Conservation (phyloP, 2,888 invertebrate species). For the Eupithecia centaureata region DNA sequence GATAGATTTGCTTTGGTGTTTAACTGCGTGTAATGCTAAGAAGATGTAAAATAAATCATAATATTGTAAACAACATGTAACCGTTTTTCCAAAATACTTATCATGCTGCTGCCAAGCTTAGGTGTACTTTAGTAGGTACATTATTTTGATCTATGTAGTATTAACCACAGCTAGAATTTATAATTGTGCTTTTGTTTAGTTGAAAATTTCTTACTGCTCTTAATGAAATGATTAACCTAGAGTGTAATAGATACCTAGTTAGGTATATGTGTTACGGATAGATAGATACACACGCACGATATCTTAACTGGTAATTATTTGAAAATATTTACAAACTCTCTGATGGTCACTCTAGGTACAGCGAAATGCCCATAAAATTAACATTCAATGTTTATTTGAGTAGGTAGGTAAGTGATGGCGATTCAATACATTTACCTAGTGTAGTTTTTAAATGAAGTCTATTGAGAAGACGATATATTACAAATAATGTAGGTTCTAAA, state of each 20-base stretch:
- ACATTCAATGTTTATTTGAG: slow-evolving; percentile 11
- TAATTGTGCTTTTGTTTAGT: background rate
- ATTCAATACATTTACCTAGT: background rate
- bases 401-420: background rate
- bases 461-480: background rate
- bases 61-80: background rate
- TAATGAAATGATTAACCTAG: background rate
- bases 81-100: background rate
- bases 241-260: background rate
- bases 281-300: background rate
- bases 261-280: background rate
- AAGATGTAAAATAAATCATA: background rate
- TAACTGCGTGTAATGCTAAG: slow-evolving; percentile 12
- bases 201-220: background rate
- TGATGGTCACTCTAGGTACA: slow-evolving; percentile 18
- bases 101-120: background rate
- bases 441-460: background rate
- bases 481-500: background rate
- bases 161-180: background rate
- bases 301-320: background rate
- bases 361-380: slow-evolving; percentile 17
- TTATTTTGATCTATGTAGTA: no score
- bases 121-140: background rate
- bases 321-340: slow-evolving; percentile 9
- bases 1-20: slow-evolving; percentile 30